These are phyloP conservation scores for Drosophila anceps DNA, from an alignment of 2,888 invertebrate genomes.

Conservation along the genomic window DNA sequence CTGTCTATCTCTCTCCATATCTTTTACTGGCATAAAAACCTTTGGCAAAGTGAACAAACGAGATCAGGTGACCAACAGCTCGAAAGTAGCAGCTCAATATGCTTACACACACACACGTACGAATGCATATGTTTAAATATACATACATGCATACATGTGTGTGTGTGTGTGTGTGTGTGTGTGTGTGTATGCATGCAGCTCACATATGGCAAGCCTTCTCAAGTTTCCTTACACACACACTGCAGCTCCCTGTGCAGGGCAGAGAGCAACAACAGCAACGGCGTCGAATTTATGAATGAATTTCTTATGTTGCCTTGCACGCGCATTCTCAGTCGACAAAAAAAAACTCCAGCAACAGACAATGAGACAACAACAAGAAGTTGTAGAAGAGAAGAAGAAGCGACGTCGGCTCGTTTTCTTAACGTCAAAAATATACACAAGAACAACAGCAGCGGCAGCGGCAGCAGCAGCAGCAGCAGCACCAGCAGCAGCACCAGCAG, in stretches of 20 bases:
- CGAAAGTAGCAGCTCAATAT: conserved; percentile 19
- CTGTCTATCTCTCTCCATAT: background rate
- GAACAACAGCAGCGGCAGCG: conserved; percentile 23
- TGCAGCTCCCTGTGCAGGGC: conserved; percentile 32
- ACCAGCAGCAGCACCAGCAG: conserved; percentile 40
- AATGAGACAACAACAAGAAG: conserved; percentile 53
- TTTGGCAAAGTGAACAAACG: conserved; percentile 22
- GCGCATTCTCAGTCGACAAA: conserved; percentile 65
- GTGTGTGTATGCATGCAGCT: conserved; percentile 3
- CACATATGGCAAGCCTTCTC: conserved; percentile 74
- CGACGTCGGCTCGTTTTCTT: conserved; percentile 60
- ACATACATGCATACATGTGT: background rate
- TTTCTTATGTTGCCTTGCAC: conserved; percentile 83
- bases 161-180: background rate
- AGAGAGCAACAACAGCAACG: conserved; percentile 29
- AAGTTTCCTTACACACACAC: conserved; percentile 55
- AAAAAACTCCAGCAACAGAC: conserved; percentile 61
- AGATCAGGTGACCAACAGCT: conserved; percentile 49
- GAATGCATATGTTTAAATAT: conserved; percentile 1
- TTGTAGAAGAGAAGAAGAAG: conserved; percentile 39
- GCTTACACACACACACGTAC: background rate
- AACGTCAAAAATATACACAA: conserved; percentile 64
- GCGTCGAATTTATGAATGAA: conserved; percentile 82
- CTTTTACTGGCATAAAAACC: conserved; percentile 4
- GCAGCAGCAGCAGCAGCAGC: conserved; percentile 36